These are phyloP conservation scores for Chrysolina haemoptera DNA, from an alignment of 2,888 invertebrate genomes.

Conservation along the genomic window DNA sequence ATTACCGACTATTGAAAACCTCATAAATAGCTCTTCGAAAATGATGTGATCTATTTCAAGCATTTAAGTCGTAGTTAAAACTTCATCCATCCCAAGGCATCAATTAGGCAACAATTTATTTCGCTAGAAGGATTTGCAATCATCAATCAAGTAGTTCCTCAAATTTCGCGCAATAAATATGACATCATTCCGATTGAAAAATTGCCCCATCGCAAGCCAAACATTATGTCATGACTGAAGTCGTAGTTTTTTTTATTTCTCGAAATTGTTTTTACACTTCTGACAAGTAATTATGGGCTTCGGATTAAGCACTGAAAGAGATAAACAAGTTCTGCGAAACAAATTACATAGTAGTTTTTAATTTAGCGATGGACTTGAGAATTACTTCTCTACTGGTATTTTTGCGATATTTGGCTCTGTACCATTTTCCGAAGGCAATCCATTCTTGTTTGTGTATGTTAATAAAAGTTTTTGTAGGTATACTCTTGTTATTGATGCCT, in stretches of 20 bases:
- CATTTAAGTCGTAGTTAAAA: neutral
- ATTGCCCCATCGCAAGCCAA: conserved; percentile 12
- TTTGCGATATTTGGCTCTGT: neutral
- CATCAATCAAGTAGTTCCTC: neutral
- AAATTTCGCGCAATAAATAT: conserved; percentile 14
- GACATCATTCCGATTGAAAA: conserved; percentile 19
- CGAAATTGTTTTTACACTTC: conserved; percentile 6
- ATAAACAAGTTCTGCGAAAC: conserved; percentile 17
- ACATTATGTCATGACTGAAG: conserved; percentile 11
- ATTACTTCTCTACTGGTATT: neutral
- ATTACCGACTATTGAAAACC: neutral
- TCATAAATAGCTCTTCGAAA: neutral
- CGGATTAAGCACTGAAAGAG: neutral
- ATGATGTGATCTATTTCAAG: neutral
- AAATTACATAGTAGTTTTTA: neutral
- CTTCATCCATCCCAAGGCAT: neutral
- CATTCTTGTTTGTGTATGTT: neutral
- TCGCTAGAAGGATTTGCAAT: neutral
- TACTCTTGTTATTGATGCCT: too few species aligned
- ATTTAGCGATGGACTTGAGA: neutral
- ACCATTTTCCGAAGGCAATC: neutral
- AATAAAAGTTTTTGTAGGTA: neutral
- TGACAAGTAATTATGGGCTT: conserved; percentile 20
- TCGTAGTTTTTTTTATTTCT: conserved; percentile 5
- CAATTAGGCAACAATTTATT: neutral